Evolutionary conservation across 2,888 invertebrate genomes (phyloP), one percentile per base, ranked within the genome.

Genomic region (Drosophila anceps): DNA sequence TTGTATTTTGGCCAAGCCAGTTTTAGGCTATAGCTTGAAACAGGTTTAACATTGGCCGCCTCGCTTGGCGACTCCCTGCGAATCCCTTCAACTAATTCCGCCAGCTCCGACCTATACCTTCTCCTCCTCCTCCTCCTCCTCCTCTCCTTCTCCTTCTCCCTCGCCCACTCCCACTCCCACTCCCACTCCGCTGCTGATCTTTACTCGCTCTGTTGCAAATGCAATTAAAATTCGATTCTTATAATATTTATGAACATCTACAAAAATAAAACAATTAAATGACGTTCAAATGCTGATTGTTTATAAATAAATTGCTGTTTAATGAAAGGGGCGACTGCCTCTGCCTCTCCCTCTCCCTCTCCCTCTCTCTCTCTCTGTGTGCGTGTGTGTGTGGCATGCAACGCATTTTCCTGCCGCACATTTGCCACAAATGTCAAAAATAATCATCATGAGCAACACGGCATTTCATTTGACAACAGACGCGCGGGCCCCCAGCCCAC

Each of bases 391-490:
- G 20, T 0, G 31, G n/a, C 41, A 31, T 54, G 44, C 54, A 58
- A 59, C 69, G 70, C 60, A 73, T 70, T 75, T 58, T 57, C 64
- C 43, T 68, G 76, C 76, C 76, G 65, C 76, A 89, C 86, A 87
- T 89, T 87, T 89, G 90, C 86, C 88, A 87, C 86, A 87, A 89
- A 87, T 89, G 86, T 87, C 86, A 89, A 60, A 87, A 89, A 88
- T 89, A 87, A 87, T 86, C 89, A 89, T 89, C 81, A 76, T 71
- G 81, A 75, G 77, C 87, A 84, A 86, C 87, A 81, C 79, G 81
- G 76, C 87, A 88, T 88, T 81, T 78, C 88, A 88, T 82, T 87
- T 85, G 82, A 88, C 85, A 85, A 69, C 79, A 79, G 73, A 77
- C 77, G 82, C 79, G 79, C n/a, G 69, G 61, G 37, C 48, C 44